Evolutionary conservation across 1,140 invertebrate species (phyloP).

Genomic region (Drosophila pseudoananassae): DNA sequence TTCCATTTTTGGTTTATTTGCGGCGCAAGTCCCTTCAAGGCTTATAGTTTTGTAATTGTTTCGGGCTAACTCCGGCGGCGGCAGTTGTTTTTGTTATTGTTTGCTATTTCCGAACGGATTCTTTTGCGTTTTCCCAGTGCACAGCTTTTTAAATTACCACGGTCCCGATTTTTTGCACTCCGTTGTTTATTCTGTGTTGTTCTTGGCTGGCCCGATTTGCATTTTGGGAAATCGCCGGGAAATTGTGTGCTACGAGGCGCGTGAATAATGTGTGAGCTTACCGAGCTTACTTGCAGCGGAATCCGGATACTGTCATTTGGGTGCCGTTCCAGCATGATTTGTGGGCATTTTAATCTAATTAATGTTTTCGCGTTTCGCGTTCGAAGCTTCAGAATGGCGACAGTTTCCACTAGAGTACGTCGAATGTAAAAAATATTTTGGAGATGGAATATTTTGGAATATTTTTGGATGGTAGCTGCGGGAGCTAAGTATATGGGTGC

Average conservation of each 20-base stretch:
- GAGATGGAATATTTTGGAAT: too few species aligned
- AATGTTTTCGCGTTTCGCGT: slow-evolving; percentile 68
- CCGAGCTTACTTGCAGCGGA: slow-evolving; percentile 32
- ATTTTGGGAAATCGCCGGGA: slow-evolving; percentile 58
- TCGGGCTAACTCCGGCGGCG: slow-evolving; percentile 24
- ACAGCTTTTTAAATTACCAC: slow-evolving; percentile 59
- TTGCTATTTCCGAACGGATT: slow-evolving; percentile 70
- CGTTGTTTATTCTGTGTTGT: slow-evolving; percentile 10
- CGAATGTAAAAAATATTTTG: slow-evolving; percentile 2
- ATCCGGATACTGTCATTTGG: slow-evolving; percentile 34
- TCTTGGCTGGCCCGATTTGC: slow-evolving; percentile 58
- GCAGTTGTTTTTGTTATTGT: slow-evolving; percentile 23
- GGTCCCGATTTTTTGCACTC: slow-evolving; percentile 24
- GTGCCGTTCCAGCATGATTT: slow-evolving; percentile 77
- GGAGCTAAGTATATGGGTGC: too few species aligned
- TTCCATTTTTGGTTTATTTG: slow-evolving; percentile 68
- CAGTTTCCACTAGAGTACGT: not conserved
- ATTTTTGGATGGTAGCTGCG: too few species aligned
- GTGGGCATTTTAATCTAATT: slow-evolving; percentile 74
- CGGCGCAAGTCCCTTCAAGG: slow-evolving; percentile 67
- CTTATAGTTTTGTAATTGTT: slow-evolving; percentile 82
- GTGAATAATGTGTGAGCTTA: slow-evolving; percentile 82
- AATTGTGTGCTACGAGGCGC: slow-evolving; percentile 73
- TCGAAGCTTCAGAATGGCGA: slow-evolving; percentile 1
- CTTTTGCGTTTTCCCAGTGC: slow-evolving; percentile 25